These are phyloP conservation scores for Montipora efflorescens DNA, from an alignment of 64 coral and sea anemone genomes.

Conservation along the genomic window DNA sequence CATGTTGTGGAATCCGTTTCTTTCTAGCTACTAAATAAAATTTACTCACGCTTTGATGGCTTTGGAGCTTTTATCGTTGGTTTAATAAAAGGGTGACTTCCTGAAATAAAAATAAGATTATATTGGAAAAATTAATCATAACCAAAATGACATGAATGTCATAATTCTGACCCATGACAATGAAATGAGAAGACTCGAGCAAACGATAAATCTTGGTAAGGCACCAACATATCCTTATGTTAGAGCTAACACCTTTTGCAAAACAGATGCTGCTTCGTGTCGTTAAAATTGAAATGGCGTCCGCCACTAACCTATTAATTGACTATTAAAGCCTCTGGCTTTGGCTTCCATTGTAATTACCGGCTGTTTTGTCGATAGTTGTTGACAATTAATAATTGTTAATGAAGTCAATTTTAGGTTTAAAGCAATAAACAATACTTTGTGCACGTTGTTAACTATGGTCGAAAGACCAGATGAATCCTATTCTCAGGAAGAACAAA, in stretches of 20 bases:
- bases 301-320: neutral
- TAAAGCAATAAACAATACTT: too few species aligned
- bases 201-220: neutral
- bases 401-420: too few species aligned
- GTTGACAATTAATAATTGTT: too few species aligned
- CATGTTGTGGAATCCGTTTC: neutral
- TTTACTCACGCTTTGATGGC: conserved; percentile 36
- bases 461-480: too few species aligned
- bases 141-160: too few species aligned
- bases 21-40: neutral
- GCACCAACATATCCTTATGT: neutral
- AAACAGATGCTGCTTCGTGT: neutral
- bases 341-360: too few species aligned
- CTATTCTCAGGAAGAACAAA: too few species aligned
- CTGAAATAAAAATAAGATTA: neutral
- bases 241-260: neutral
- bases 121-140: too few species aligned
- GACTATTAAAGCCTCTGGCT: too few species aligned
- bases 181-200: neutral
- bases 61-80: conserved; percentile 20
- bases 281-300: neutral
- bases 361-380: too few species aligned
- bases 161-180: too few species aligned
- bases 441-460: too few species aligned
- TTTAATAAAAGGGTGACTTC: conserved; percentile 1